These are phyloP conservation scores for Sebastolobus altivelis DNA, from an alignment of 2,797 vertebrate genomes.

Conservation along the genomic window DNA sequence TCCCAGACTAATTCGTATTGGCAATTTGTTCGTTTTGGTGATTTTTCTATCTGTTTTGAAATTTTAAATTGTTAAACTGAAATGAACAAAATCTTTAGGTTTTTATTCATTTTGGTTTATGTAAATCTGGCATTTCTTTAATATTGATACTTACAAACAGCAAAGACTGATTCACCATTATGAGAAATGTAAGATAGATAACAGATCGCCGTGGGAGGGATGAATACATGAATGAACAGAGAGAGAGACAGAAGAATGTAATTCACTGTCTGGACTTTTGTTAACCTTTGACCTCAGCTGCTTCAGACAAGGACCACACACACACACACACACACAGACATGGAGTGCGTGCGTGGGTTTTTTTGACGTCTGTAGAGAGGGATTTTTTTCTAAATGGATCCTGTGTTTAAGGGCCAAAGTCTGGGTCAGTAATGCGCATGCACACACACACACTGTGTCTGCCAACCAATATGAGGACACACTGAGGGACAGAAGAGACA, in stretches of 20 bases:
- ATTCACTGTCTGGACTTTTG: slow-evolving; percentile 55
- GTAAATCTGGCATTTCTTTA: not conserved
- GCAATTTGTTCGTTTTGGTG: too few species aligned
- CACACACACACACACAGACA: slow-evolving; percentile 28
- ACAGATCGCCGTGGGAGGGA: not conserved
- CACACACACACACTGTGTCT: slow-evolving; percentile 18
- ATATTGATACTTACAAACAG: not conserved
- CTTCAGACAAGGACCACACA: slow-evolving; percentile 37
- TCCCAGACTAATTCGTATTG: too few species aligned
- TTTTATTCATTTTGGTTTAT: not conserved
- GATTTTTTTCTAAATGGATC: slow-evolving; percentile 62
- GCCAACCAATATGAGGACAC: slow-evolving; percentile 48
- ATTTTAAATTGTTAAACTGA: not conserved
- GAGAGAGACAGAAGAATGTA: slow-evolving; percentile 4
- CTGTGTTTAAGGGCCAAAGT: slow-evolving; percentile 71
- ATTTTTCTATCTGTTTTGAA: too few species aligned
- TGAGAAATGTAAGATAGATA: not conserved
- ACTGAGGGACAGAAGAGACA: slow-evolving; percentile 3
- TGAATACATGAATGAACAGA: slow-evolving; percentile 3
- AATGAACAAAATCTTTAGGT: not conserved
- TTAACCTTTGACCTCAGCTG: slow-evolving; percentile 60
- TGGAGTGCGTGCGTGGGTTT: slow-evolving; percentile 33
- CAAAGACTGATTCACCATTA: too few species aligned
- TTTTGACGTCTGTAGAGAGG: slow-evolving; percentile 43
- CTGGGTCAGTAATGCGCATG: slow-evolving; percentile 40